phyloP scores from a whole-genome alignment of 2,113 vertebrate genomes.

The Aspidoscelis tigris region DNA sequence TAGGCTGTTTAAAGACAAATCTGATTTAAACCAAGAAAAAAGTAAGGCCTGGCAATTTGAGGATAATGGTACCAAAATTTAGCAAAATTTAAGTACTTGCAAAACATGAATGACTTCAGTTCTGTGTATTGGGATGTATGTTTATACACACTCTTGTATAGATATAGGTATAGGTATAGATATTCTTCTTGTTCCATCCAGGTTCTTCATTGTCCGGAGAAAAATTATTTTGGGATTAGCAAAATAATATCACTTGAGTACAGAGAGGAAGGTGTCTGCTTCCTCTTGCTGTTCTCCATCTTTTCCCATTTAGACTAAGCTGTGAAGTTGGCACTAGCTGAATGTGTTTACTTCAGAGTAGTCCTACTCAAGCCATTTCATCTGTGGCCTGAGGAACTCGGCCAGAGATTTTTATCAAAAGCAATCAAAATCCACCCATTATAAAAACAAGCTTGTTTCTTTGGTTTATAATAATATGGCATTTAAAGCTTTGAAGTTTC shows the following conservation, averaged over 20 bases:
- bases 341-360: conserved; percentile 6
- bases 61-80: no score
- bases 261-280: background rate
- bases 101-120: no score
- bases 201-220: background rate
- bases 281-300: background rate
- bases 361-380: background rate
- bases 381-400: background rate
- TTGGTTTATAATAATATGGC: conserved; percentile 48
- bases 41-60: no score
- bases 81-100: no score
- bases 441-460: conserved; percentile 43
- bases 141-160: no score
- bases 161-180: no score
- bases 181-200: background rate
- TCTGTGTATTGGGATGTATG: no score
- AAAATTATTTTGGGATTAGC: background rate
- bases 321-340: background rate
- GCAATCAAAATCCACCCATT: conserved; percentile 32
- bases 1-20: no score
- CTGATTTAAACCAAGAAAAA: no score
- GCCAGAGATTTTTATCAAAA: conserved; percentile 42
- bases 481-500: conserved; percentile 56
- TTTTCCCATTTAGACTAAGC: background rate
- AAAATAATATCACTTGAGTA: background rate